These are phyloP conservation scores for Eupithecia exiguata DNA, from an alignment of 2,888 invertebrate species.

Conservation along the genomic window DNA sequence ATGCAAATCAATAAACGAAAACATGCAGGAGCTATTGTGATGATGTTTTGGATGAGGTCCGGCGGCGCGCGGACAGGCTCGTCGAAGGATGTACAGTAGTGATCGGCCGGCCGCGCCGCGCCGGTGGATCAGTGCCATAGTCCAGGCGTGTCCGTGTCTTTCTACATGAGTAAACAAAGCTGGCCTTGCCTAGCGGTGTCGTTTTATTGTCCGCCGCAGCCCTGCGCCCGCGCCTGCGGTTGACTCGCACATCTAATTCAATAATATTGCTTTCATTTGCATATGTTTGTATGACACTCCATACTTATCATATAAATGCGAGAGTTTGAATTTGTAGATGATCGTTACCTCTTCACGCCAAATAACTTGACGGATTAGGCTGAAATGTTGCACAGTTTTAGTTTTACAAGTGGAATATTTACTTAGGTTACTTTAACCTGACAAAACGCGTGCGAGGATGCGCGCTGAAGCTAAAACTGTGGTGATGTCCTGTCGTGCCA, in stretches of 20 bases:
- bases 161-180: slow-evolving; percentile 77
- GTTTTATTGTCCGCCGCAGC: slow-evolving; percentile 73
- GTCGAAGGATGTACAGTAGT: background rate
- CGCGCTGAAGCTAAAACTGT: background rate
- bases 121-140: too few relatives aligned
- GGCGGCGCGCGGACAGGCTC: background rate
- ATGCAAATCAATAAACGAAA: background rate
- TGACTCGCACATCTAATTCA: background rate
- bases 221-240: slow-evolving; percentile 63
- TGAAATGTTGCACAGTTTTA: background rate
- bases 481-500: background rate
- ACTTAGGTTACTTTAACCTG: background rate
- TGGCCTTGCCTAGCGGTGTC: slow-evolving; percentile 74
- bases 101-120: too few relatives aligned
- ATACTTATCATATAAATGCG: background rate
- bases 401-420: background rate
- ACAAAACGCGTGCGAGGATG: background rate
- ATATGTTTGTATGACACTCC: background rate
- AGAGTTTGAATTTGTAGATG: background rate
- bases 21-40: background rate
- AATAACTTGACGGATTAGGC: background rate
- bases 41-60: background rate
- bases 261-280: slow-evolving; percentile 3
- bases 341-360: background rate
- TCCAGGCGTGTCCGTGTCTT: too few relatives aligned